Evolutionary conservation across 2,113 vertebrate genomes (phyloP).

Genomic region (Indri indri): DNA sequence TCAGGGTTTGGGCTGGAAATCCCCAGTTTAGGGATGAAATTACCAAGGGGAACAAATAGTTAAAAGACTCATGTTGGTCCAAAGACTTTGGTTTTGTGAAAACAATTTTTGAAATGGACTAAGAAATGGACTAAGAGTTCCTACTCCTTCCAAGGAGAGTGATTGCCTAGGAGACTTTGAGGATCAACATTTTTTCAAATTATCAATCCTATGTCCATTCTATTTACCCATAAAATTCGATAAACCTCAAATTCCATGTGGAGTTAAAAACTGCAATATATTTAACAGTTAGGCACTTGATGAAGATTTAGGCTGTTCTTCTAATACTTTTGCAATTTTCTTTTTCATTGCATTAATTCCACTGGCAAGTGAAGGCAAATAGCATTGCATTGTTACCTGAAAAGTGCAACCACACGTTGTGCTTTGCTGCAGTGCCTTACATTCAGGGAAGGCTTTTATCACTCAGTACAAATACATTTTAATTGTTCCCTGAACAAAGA

Average conservation of each 20-base stretch:
- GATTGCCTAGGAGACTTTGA: neutral
- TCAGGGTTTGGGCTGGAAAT: neutral
- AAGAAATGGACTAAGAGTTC: neutral
- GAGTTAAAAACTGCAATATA: neutral
- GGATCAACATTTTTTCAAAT: neutral
- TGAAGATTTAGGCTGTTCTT: neutral
- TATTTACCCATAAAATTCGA: neutral
- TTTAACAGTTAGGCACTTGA: neutral
- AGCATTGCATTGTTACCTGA: neutral
- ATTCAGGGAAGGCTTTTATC: constrained; percentile 26
- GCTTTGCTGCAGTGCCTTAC: neutral
- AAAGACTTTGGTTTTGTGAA: neutral
- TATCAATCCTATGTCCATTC: neutral
- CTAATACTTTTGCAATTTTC: neutral
- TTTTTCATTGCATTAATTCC: neutral
- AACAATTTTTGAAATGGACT: neutral
- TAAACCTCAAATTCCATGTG: neutral
- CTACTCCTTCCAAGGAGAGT: neutral
- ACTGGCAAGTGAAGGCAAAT: neutral
- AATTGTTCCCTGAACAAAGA: constrained; percentile 60
- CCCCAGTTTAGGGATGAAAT: neutral
- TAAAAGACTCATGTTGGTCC: neutral
- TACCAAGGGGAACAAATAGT: neutral
- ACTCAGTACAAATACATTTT: constrained; percentile 45
- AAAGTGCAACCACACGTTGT: neutral